Evolutionary conservation across 2,797 vertebrate species (phyloP).

Genomic region (Denticeps clupeoides): DNA sequence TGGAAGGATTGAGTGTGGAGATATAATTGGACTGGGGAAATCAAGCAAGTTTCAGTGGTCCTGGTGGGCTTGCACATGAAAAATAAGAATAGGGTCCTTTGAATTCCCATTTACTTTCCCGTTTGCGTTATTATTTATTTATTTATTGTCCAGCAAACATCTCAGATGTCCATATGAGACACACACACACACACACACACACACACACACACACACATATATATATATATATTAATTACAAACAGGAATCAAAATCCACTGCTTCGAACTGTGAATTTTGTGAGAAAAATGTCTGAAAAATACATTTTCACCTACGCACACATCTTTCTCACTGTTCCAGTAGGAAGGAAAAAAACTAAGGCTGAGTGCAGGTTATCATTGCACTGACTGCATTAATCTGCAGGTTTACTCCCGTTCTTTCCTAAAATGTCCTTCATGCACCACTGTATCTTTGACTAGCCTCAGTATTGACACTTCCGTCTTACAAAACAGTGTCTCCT

Average conservation of each 20-base stretch:
- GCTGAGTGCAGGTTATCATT: too few relatives aligned
- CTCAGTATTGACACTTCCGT: slow-evolving; percentile 30
- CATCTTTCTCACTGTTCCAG: too few relatives aligned
- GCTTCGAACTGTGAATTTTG: slow-evolving; percentile 10
- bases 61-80: slow-evolving; percentile 64
- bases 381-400: too few relatives aligned
- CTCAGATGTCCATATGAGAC: slow-evolving; percentile 5
- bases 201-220: slow-evolving; percentile 14
- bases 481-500: slow-evolving; percentile 27
- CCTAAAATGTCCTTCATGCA: slow-evolving; percentile 24
- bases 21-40: slow-evolving; percentile 97
- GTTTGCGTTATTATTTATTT: slow-evolving; percentile 30
- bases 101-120: slow-evolving; percentile 41
- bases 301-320: too few relatives aligned
- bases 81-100: slow-evolving; percentile 59
- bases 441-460: slow-evolving; percentile 19
- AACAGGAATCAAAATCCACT: too few relatives aligned
- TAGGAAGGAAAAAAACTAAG: too few relatives aligned
- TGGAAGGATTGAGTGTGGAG: slow-evolving; percentile 72
- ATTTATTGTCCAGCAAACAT: slow-evolving; percentile 10
- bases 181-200: background rate
- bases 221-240: background rate
- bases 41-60: slow-evolving; percentile 81
- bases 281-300: too few relatives aligned
- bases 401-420: background rate